phyloP scores from a whole-genome alignment of 2,797 vertebrate genomes.

The Masticophis lateralis region DNA sequence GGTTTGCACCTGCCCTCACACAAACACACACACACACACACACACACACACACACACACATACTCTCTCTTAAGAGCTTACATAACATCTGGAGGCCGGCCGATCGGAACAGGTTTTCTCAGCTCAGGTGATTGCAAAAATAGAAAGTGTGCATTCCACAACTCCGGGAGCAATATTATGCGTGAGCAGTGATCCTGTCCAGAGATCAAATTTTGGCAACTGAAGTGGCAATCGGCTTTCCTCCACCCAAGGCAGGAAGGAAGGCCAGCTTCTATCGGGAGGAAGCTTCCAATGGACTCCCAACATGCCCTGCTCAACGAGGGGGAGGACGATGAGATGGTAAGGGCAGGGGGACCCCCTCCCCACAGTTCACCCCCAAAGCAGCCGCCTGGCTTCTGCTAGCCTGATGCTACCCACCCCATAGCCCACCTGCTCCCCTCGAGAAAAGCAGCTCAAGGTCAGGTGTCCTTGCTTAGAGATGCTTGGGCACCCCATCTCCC shows the following conservation, averaged over 20 bases:
- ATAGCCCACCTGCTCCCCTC: neutral
- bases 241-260: rapidly evolving
- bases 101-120: conserved; percentile 35
- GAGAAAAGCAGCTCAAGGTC: neutral
- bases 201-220: neutral
- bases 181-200: neutral
- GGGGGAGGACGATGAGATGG: conserved; percentile 69
- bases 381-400: neutral
- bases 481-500: neutral
- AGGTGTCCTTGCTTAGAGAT: neutral
- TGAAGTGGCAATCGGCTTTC: neutral
- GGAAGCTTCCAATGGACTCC: conserved; percentile 16
- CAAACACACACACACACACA: neutral
- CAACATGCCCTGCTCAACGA: conserved; percentile 60
- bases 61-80: neutral
- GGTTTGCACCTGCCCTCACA: neutral
- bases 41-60: too few relatives aligned
- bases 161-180: conserved; percentile 1
- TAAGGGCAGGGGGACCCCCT: conserved; percentile 30
- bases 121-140: conserved; percentile 40
- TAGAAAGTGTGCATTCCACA: conserved; percentile 2
- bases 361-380: neutral
- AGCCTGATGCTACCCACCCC: too few relatives aligned
- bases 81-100: conserved; percentile 23
- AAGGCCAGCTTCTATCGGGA: conserved; percentile 50